Conservation (phyloP, 2,888 invertebrate genomes). For the Helobdella robusta region DNA sequence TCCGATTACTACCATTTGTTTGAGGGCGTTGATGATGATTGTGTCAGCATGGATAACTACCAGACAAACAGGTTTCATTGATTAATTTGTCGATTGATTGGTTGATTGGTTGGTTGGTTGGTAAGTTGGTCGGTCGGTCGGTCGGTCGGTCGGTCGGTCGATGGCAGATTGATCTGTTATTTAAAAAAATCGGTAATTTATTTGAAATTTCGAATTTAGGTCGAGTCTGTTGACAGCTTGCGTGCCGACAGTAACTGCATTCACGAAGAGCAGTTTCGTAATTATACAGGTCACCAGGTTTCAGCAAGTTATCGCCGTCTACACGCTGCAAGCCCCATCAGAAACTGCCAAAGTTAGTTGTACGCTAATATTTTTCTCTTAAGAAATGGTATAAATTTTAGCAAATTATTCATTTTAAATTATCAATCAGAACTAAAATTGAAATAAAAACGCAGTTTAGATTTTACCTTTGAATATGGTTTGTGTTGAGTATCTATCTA, state of each 20-base stretch:
- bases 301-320: conserved; percentile 53
- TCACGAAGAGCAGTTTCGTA: conserved; percentile 50
- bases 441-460: background rate
- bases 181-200: no score
- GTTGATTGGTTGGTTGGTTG: no score
- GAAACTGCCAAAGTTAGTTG: conserved; percentile 50
- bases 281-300: conserved; percentile 53
- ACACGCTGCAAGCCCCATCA: conserved; percentile 50
- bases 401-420: no score
- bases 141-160: no score
- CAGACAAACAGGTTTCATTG: conserved; percentile 3
- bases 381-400: no score
- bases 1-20: conserved; percentile 18
- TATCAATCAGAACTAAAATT: no score
- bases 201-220: background rate
- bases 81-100: background rate
- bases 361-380: background rate
- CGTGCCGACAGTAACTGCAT: conserved; percentile 28
- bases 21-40: conserved; percentile 16
- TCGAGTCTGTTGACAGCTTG: conserved; percentile 14
- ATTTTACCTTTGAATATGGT: background rate
- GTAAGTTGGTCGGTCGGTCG: no score
- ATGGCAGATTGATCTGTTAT: no score
- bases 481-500: background rate
- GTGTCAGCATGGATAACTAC: conserved; percentile 5